Evolutionary conservation across 2,113 vertebrate species (phyloP), one percentile per base, ranked within the genome.

Genomic region (Alectura lathami): DNA sequence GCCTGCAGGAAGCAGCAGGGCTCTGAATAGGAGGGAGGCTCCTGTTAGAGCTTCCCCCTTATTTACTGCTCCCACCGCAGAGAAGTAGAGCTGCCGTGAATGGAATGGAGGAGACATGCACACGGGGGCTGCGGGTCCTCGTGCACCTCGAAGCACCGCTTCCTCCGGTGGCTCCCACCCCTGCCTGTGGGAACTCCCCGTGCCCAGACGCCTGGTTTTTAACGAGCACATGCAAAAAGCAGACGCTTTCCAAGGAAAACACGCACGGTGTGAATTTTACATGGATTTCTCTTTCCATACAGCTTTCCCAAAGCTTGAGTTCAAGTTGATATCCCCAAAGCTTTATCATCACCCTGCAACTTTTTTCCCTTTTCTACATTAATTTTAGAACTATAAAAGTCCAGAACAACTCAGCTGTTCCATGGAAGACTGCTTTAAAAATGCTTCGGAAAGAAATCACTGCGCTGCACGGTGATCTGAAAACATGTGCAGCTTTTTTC

Each of bases 1-100:
- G 87, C 88, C 76, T 93, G 91, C 93, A 95, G 96, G 96, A 97
- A 97, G 96, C 94, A 95, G 91, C 93, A 96, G 94, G 94, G 83
- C 89, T 89, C 91, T 83, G 91, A 95, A 94, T 91, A 95, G 96
- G 94, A 91, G 83, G 75, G 93, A 96, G 93, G 85, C 93, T 97
- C 95, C 89, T 88, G 85, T 95, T 96, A 95, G 94, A 95, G 89
- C 94, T 96, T 96, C 93, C 89, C 85, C 94, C 91, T 96, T 96
- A 95, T 89, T 95, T 94, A 97, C 94, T 91, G 89, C 93, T 97
- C 91, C 93, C 94, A 91, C 93, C 89, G 95, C 94, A 89, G 75
- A 94, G 91, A 88, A 96, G 91, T 83, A 74, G 88, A 77, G 93
- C 70, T 90, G 94, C 89, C 89, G 80, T 94, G 89, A 94, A 86